Evolutionary conservation across 1,140 invertebrate genomes (phyloP).

Genomic region (Brachionus paranguensis): DNA sequence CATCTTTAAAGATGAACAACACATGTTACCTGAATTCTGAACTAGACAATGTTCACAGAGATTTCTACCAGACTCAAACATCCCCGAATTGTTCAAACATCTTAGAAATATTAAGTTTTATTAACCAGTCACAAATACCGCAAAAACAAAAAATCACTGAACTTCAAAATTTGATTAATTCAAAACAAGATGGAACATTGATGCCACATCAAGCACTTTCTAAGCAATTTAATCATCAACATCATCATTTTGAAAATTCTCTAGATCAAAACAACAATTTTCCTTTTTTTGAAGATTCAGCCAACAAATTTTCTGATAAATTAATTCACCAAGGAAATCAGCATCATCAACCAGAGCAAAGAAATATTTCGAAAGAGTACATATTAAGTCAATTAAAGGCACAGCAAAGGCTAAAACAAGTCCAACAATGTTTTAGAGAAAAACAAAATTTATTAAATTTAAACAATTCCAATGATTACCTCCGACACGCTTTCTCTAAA

Average conservation of each 20-base stretch:
- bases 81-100: neutral
- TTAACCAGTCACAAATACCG: neutral
- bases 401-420: neutral
- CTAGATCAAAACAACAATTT: constrained; percentile 2
- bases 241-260: neutral
- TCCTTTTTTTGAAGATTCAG: neutral
- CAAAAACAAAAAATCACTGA: neutral
- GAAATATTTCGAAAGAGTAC: neutral
- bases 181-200: neutral
- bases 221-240: neutral
- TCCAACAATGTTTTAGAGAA: neutral
- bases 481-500: neutral
- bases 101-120: neutral
- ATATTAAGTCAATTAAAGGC: neutral
- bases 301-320: neutral
- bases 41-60: neutral
- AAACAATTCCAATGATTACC: neutral
- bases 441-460: neutral
- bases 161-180: no score
- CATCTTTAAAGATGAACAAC: neutral
- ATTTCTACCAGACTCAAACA: neutral
- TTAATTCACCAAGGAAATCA: neutral
- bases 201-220: neutral
- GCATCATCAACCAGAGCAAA: neutral
- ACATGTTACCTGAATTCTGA: neutral